Evolutionary conservation across 1,140 invertebrate species (phyloP), one percentile per base, ranked within the genome.

Genomic region (Probaryconus sp.): DNA sequence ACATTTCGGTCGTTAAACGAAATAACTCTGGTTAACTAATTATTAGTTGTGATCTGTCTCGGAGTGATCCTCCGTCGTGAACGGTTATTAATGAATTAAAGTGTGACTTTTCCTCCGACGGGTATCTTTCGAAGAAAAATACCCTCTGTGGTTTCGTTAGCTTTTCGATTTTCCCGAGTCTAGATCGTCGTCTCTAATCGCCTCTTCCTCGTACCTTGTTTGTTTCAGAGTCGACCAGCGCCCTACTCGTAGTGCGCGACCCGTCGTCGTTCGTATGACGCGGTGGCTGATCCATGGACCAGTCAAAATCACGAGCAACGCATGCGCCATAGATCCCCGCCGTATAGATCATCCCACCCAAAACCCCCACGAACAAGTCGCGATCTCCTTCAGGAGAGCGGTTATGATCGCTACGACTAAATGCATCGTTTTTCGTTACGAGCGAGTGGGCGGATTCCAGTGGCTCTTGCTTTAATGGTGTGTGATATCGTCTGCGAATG

Each of bases 171-270:
- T 55, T 42, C 38, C 60, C 45, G 45, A 56, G 42, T 30, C 11
- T 13, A 3, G 20, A 31, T 67, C 48, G 56, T 61, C 33, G 40
- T 56, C 26, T 65, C 51, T 69, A 11, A 28, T 58, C 51, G 43
- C 65, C 18, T 67, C 58, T 48, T 70, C 37, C 43, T 72, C 38
- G 51, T 71, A 35, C 58, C 69, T 63, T 63, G 70, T 79, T 79
- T 80, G 83, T 83, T 85, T 85, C 83, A 83, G 84, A 83, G 82
- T 81, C 83, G 87, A 85, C 84, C 85, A 87, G 85, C 84, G 85
- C 85, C 85, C 82, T 87, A 84, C 85, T 87, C 86, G 85, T 87
- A 86, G 85, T 86, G 84, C 85, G 81, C 83, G 81, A 85, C 81
- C 65, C 81, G 85, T 85, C 84, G 85, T 88, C 84, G 85, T 88